Base-by-base conservation (phyloP, 2,113 vertebrate species). In the Gnathonemus longibarbis region DNA sequence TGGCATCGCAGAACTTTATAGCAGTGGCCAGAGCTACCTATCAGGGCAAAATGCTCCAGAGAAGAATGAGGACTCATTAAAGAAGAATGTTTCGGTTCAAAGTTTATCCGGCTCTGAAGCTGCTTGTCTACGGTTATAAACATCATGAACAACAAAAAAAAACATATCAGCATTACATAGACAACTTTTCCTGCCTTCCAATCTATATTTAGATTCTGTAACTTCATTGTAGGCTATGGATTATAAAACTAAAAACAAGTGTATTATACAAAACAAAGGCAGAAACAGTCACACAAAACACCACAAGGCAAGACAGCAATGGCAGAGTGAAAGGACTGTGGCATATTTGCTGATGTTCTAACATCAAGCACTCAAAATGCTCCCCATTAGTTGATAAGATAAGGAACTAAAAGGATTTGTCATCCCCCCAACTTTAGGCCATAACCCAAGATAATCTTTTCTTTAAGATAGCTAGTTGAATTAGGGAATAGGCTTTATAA, bases 1-100 rank as follows among this genome's bases (percentile, higher is more conserved):
- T 91, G 93, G 92, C 92, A 92, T 89, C 89, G 91, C 92, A 86
- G 15, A 86, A 27, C 92, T 95, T 95, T 94, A 94, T 91, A 89
- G 87, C 89, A 74, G 86, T 52, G 89, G 84, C 62, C 84, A 90
- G 91, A 56, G 88, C 77, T 80, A 90, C 8, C 45, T 89, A 86
- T 91, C 90, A 92, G 88, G 84, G 84, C 88, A 74, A 87, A 89
- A 77, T 74, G 87, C 92, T 92, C 89, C 88, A 91, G 84, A 70
- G 90, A 89, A 88, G 70, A 93, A 91, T 90, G 35, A 19, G 91
- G 91, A 90, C 83, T 90, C 56, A 45, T 90, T 91, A 39, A 80
- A 91, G 84, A 52, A 90, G 89, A 89, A 45, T 83, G 24, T 58
- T 89, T 49, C 86, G 50, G 92, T 91, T 93, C 93, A 93, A 91